A percentile compares a stretch with the other conserved stretches of the same genome.
Evolutionary conservation across 2,113 vertebrate genomes (phyloP).

Genomic region (Callorhinus ursinus): DNA sequence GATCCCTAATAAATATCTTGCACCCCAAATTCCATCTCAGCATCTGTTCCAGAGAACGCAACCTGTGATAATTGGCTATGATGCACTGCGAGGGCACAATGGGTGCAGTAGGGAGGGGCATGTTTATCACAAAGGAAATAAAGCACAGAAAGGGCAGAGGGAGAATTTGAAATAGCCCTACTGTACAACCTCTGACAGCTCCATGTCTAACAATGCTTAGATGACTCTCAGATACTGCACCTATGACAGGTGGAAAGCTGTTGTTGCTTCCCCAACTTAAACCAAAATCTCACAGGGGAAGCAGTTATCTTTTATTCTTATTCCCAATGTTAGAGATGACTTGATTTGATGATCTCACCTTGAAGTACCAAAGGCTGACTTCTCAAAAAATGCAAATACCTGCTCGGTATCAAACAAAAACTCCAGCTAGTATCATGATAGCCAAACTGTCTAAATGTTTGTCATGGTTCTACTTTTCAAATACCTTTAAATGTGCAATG

Average conservation of each 20-base stretch:
- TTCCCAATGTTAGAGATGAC: not conserved
- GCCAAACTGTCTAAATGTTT: not conserved
- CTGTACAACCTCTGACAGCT: not conserved
- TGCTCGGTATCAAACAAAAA: not conserved
- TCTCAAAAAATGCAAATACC: slow-evolving; percentile 20
- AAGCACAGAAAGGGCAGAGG: not conserved
- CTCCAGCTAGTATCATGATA: not conserved
- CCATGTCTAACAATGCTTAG: not conserved
- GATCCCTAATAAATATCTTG: slow-evolving; percentile 5
- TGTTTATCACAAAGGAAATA: not conserved
- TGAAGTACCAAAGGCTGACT: not conserved
- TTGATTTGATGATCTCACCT: not conserved
- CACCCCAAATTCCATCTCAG: not conserved
- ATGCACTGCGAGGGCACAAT: not conserved
- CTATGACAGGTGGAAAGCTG: not conserved
- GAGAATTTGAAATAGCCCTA: not conserved
- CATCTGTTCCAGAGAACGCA: not conserved
- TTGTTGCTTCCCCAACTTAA: not conserved
- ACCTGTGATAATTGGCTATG: not conserved
- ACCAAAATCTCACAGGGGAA: not conserved
- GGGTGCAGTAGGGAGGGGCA: not conserved
- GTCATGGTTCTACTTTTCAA: slow-evolving; percentile 27
- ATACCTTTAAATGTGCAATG: not conserved
- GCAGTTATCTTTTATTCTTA: not conserved
- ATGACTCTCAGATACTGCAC: not conserved